Conservation (phyloP, 2,113 vertebrate species). For the Ailuropoda melanoleuca region DNA sequence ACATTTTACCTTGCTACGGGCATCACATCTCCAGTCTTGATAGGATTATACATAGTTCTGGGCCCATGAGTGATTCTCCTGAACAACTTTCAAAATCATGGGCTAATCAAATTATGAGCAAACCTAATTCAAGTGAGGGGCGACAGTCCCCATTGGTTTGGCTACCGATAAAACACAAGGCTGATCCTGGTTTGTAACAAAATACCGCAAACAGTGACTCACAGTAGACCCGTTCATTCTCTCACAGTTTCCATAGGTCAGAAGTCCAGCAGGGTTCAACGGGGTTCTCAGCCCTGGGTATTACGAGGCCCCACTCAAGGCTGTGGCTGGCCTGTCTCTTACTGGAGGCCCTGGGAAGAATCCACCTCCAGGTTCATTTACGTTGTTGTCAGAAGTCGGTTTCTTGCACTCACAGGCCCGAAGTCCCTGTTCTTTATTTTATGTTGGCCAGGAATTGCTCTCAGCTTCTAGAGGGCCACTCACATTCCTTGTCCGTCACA, state of each 20-base stretch:
- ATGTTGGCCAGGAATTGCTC: not conserved
- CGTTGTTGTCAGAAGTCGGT: not conserved
- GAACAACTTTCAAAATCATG: conserved; percentile 53
- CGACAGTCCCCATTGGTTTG: conserved; percentile 27
- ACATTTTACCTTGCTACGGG: conserved; percentile 32
- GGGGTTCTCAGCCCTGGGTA: not conserved
- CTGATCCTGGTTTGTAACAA: not conserved
- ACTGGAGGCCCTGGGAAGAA: not conserved
- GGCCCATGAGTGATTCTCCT: conserved; percentile 44
- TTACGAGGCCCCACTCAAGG: not conserved
- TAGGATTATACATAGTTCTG: conserved; percentile 33
- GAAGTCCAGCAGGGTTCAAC: not conserved
- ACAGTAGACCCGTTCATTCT: not conserved
- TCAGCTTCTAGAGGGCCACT: not conserved
- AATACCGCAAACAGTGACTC: not conserved
- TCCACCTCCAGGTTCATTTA: not conserved
- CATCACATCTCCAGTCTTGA: conserved; percentile 55
- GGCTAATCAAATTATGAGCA: conserved; percentile 18
- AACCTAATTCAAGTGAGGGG: not conserved
- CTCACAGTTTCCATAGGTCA: not conserved
- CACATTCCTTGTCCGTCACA: accelerated
- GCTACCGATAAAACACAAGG: not conserved
- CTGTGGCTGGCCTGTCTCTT: not conserved
- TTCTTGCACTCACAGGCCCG: not conserved
- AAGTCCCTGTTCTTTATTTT: not conserved